Base-by-base conservation (phyloP, 2,113 vertebrate species). In the Platichthys flesus region DNA sequence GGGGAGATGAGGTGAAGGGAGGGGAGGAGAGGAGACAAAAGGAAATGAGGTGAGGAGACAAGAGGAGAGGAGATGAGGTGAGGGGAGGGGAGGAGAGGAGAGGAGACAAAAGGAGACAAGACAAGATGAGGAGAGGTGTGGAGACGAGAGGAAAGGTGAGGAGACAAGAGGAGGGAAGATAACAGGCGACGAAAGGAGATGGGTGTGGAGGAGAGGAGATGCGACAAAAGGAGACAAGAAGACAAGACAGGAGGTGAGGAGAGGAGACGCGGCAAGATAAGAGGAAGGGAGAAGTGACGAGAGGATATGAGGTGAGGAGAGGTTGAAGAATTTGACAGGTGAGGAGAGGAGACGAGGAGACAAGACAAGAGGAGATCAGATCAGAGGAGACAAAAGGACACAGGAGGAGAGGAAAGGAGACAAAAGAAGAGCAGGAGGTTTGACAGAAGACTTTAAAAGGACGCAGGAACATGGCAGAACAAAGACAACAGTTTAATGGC, bases 401-500 rank as follows among this genome's bases (percentile, higher is more conserved):
- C 45, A 14, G 18, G 47, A 18, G 4, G 52, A 21, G n/a, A 55
- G n/a, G 21, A 21, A 10, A 55, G 47, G 6, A 15, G 4, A 51
- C 21, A n/a, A 15, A 6, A 61, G 31, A 18, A 57, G 14, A 35
- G 51, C 10, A 21, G 28, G 18, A 15, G 21, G 49, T 2, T 62
- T 52, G 60, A 57, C 15, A 77, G 60, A 49, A 70, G 79, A 76
- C 57, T 74, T 84, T 74, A 84, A 76, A 63, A 84, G 74, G 66
- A 69, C 68, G 77, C 16, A 67, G 57, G 75, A 73, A 61, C 14
- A 56, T 42, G 0, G 18, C 18, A 73, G 37, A 82, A 52, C 10
- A 85, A 64, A 81, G 61, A 72, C 31, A 77, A 62, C 71, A 9
- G n/a, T 55, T 85, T 89, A 76, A 89, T 31, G 52, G 69, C 18